Base-by-base conservation (phyloP, 30 jellyfish, hydroid and myxozoan genomes). In the Mastigias papua region DNA sequence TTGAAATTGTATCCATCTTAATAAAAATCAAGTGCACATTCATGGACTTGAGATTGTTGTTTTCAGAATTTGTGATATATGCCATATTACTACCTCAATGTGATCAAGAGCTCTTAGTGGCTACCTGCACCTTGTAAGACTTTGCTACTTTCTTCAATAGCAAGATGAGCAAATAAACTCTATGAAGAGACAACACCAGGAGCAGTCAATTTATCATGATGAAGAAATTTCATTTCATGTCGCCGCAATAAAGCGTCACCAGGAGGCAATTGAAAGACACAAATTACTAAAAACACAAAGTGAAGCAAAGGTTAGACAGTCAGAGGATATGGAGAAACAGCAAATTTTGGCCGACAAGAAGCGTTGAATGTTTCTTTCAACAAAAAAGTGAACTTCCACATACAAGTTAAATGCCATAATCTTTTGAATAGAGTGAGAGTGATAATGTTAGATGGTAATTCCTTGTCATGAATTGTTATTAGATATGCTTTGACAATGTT, bases 181-280 rank as follows among this genome's bases (percentile, higher is more conserved):
- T 48, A 79, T 94, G 86, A 94, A 94, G 69, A 86, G 99, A 20
- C 95, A 86, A 54, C 99, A 94, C 49, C 97, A 94, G 33, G 97
- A 94, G 83, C 99, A 94, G 58, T 32, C 96, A 26, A 67, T 94
- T 29, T 94, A 94, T 74, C 99, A 94, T 54, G 99, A 94, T 82
- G 97, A 94, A 19, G 99, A 94, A 72, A 90, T 94, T 34, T 27
- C 84, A 26, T 90, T 84, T 69, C 99, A 94, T 79, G 92, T 84
- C 51, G 93, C 95, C 78, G 97, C 99, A 2, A 94, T 94, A 82
- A 72, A 64, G 32, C 94, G 99, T 15, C 99, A 94, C 51, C 33
- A 46, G 6, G 99, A 94, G 63, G 97, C 99, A 23, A 94, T 94
- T 69, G 99, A 94, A 61, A 81, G 99, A 48, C 99, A 94, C 54